Evolutionary conservation across 2,888 invertebrate species (phyloP), one percentile per base, ranked within the genome.

Genomic region (Ischnura elegans): DNA sequence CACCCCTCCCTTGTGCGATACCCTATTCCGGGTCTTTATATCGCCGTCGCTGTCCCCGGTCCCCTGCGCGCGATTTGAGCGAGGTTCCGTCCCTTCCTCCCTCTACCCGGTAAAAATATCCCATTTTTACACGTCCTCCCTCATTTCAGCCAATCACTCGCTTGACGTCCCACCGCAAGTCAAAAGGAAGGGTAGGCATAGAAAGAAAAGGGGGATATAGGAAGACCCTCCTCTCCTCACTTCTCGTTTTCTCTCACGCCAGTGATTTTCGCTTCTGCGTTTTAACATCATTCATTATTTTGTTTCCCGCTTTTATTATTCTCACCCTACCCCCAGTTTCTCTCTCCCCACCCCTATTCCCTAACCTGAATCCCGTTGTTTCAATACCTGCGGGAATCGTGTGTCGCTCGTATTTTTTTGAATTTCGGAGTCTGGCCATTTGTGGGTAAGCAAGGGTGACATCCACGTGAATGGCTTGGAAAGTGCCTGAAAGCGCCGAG

Each of bases 221-320:
- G 36, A 76, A 8, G 66, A 29, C 19, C 61, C 76, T 36, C 29
- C 16, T 76, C 13, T n/a, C n/a, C n/a, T n/a, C n/a, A n/a, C n/a
- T n/a, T n/a, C n/a, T n/a, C n/a, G n/a, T n/a, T n/a, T n/a, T n/a
- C n/a, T n/a, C 76, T 76, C 76, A 76, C 76, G 8, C 76, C 76
- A 0, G 10, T 76, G 76, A 76, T 76, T 76, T 76, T 29, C n/a
- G 61, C n/a, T 51, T 19, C 61, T 8, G 36, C 76, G 29, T 36
- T 76, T 76, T 76, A 36, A 36, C 76, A 36, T 76, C 76, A 36
- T 76, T 76, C 36, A 76, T 76, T 76, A 76, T 76, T 76, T 76
- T 36, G 36, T 76, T 76, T 76, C 36, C 36, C n/a, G 29, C 36
- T 76, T 76, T 76, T 61, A 61, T 61, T 61, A 25, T 61, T 61